Base-by-base conservation (phyloP, 2,888 invertebrate species). In the Trachelus stipa region DNA sequence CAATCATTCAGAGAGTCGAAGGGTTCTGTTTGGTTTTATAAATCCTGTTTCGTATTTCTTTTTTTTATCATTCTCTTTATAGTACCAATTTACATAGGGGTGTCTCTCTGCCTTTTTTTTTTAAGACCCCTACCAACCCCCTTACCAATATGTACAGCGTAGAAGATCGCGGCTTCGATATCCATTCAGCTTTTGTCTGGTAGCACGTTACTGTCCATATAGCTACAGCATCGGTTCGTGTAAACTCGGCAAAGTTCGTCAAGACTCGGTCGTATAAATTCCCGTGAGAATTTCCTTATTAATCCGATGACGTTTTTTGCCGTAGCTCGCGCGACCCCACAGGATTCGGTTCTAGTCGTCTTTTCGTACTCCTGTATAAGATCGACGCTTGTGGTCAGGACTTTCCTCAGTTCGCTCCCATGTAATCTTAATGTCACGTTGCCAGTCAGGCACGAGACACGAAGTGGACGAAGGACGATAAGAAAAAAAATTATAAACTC, bases 381-480 rank as follows among this genome's bases (percentile, higher is more conserved):
- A 56, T 56, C 56, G 56, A 56, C 9, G 56, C 23, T 56, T 56
- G 56, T 56, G 56, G 56, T 56, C 56, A 56, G 56, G 23, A 56
- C 56, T 56, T 71, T 23, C 15, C 33, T 69, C 30, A 79, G 81
- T 84, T 69, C 84, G 84, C 85, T 87, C 83, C 86, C 87, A 85
- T 88, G 88, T 87, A 88, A 88, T 88, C 88, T 87, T 84, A 84
- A 88, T 88, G 87, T 87, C 85, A 87, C 87, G 88, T 84, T 79
- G 81, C 81, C 81, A 79, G 83, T 83, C 81, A 82, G 84, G 85
- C 83, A 85, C 85, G 86, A 85, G 83, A 82, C 84, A 81, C 78
- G 23, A 56, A 56, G 23, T 56, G 56, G 78, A 68, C 73, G 81
- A 80, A 78, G 74, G 78, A 76, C 81, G 81, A 83, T 83, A 82